Conservation (phyloP, 2,888 invertebrate genomes). For the Chloroclystis v-ata region DNA sequence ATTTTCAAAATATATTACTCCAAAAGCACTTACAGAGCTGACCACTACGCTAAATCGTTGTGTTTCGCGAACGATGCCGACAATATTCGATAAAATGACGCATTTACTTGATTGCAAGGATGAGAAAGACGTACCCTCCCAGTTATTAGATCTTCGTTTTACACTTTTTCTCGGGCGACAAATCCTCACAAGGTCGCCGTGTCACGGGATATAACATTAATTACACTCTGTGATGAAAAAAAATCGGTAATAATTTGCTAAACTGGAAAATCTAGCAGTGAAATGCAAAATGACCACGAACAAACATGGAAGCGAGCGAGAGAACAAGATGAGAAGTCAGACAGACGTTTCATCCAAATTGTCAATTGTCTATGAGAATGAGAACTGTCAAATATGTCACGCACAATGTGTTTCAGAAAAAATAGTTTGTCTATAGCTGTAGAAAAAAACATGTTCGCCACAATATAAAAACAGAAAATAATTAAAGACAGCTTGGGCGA, state of each 20-base stretch:
- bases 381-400: slow-evolving; percentile 40
- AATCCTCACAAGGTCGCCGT: slow-evolving; percentile 72
- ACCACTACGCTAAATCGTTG: slow-evolving; percentile 39
- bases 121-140: slow-evolving; percentile 77
- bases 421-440: slow-evolving; percentile 18
- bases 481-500: not conserved
- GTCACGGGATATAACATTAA: slow-evolving; percentile 72
- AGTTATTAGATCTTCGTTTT: slow-evolving; percentile 70
- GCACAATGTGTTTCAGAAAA: slow-evolving; percentile 32
- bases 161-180: slow-evolving; percentile 69
- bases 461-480: no score
- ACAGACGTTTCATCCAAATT: slow-evolving; percentile 55
- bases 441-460: no score
- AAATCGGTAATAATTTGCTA: slow-evolving; percentile 65
- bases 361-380: slow-evolving; percentile 54
- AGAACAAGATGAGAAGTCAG: slow-evolving; percentile 35
- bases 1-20: slow-evolving; percentile 30
- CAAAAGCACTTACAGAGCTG: slow-evolving; percentile 24
- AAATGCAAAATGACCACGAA: slow-evolving; percentile 76
- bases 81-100: slow-evolving; percentile 75
- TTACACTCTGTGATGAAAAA: slow-evolving; percentile 64
- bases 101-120: slow-evolving; percentile 74
- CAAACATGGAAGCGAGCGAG: slow-evolving; percentile 75
- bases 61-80: slow-evolving; percentile 47
- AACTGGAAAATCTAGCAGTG: slow-evolving; percentile 72